A percentile compares a stretch with the other conserved stretches of the same genome.
Conservation (phyloP, 2,113 vertebrate species). For the Passer montanus region DNA sequence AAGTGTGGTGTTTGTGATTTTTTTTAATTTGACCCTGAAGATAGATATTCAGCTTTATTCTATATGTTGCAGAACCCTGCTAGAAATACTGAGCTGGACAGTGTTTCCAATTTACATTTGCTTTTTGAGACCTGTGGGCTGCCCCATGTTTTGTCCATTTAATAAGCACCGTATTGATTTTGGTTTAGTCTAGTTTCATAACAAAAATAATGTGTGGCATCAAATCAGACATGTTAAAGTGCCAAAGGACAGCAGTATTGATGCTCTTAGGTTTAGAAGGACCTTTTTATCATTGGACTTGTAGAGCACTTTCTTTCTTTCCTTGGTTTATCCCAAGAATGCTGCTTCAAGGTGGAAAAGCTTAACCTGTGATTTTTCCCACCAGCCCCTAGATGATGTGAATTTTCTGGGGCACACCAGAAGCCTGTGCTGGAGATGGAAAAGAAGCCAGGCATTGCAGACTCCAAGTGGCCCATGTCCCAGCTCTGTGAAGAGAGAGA, state of each 20-base stretch:
- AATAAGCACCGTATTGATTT: constrained; percentile 14
- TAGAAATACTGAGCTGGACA: not conserved
- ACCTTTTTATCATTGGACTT: not conserved
- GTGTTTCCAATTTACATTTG: not conserved
- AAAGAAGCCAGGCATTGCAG: not conserved
- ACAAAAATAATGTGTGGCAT: constrained; percentile 1
- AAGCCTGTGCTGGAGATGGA: not conserved
- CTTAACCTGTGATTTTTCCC: not conserved
- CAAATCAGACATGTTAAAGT: not conserved
- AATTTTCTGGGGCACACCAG: not conserved
- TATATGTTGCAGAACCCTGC: not conserved
- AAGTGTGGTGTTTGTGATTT: not conserved
- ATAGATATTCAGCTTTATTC: not conserved
- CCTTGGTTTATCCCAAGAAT: not conserved
- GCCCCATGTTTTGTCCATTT: not conserved
- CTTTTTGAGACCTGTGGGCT: not conserved
- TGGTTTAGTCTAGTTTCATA: constrained; percentile 30
- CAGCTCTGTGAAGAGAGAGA: not conserved
- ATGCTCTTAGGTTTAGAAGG: not conserved
- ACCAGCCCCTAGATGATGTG: not conserved
- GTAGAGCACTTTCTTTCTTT: not conserved
- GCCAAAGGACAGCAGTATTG: not conserved
- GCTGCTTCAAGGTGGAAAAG: not conserved
- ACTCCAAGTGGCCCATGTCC: not conserved
- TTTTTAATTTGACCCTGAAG: not conserved